phyloP scores from a whole-genome alignment of 2,888 invertebrate genomes.

The Caenorhabditis drosophilae region DNA sequence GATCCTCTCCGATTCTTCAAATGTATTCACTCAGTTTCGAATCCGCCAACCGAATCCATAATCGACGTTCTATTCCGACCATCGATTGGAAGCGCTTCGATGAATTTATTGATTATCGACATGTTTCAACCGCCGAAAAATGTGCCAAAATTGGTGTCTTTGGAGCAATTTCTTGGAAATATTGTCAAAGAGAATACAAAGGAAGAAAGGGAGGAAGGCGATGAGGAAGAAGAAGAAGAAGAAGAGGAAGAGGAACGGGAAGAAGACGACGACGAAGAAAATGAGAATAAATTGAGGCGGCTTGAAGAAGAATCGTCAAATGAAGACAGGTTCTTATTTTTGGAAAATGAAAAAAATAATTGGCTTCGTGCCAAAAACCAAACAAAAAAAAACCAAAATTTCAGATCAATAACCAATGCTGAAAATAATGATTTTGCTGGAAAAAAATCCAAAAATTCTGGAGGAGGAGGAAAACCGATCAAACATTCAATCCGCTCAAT shows the following conservation, averaged over 20 bases:
- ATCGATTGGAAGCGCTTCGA: slow-evolving; percentile 49
- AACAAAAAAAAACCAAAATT: not conserved
- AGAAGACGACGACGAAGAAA: slow-evolving; percentile 15
- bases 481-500: slow-evolving; percentile 37
- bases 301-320: slow-evolving; percentile 20
- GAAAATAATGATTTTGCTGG: not conserved
- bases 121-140: slow-evolving; percentile 36
- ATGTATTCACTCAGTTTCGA: slow-evolving; percentile 26
- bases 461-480: too few relatives aligned
- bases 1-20: slow-evolving; percentile 57
- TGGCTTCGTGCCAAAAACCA: not conserved
- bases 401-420: slow-evolving; percentile 7
- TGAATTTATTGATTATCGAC: slow-evolving; percentile 46
- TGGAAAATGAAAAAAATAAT: too few relatives aligned
- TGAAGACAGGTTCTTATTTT: slow-evolving; percentile 19
- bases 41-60: slow-evolving; percentile 19
- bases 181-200: slow-evolving; percentile 5
- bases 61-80: slow-evolving; percentile 50
- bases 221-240: slow-evolving; percentile 15
- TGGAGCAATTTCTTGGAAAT: not conserved
- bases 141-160: not conserved
- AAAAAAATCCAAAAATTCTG: too few relatives aligned
- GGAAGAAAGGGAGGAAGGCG: slow-evolving; percentile 10
- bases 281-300: slow-evolving; percentile 5
- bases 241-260: slow-evolving; percentile 12